These are phyloP conservation scores for Steromphala cineraria DNA, from an alignment of 2,888 invertebrate species.

Conservation along the genomic window DNA sequence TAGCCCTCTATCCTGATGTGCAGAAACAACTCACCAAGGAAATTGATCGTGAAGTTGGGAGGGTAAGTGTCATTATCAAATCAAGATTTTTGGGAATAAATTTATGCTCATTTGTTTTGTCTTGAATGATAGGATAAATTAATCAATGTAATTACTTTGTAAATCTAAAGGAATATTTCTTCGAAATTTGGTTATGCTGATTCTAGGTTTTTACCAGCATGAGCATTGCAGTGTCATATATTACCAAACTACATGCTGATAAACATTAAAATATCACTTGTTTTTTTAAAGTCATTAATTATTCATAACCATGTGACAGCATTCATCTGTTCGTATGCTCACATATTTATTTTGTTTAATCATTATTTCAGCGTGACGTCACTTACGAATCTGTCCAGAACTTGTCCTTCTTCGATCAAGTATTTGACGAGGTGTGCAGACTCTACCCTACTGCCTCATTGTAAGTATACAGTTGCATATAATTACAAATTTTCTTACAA, in stretches of 20 bases:
- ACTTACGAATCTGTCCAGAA: conserved; percentile 70
- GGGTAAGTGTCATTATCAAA: conserved; percentile 29
- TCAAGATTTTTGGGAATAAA: not conserved
- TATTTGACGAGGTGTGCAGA: conserved; percentile 75
- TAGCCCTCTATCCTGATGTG: conserved; percentile 75
- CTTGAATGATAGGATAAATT: too few relatives aligned
- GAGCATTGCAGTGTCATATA: too few relatives aligned
- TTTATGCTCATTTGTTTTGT: not conserved
- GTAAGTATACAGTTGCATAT: conserved; percentile 48
- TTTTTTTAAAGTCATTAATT: too few relatives aligned
- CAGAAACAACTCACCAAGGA: conserved; percentile 76
- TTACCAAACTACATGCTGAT: too few relatives aligned
- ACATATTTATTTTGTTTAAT: not conserved
- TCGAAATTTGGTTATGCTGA: too few relatives aligned
- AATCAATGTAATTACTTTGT: too few relatives aligned
- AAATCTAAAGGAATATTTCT: too few relatives aligned
- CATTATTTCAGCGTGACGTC: conserved; percentile 44
- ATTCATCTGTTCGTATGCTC: too few relatives aligned
- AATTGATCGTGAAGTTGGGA: conserved; percentile 66
- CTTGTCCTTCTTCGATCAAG: conserved; percentile 74
- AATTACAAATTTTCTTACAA: not conserved
- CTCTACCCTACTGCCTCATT: conserved; percentile 73
- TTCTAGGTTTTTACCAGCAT: too few relatives aligned
- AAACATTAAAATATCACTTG: too few relatives aligned
- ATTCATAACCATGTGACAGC: too few relatives aligned